These are phyloP conservation scores for Mantis religiosa DNA, from an alignment of 2,888 invertebrate genomes.

Conservation along the genomic window DNA sequence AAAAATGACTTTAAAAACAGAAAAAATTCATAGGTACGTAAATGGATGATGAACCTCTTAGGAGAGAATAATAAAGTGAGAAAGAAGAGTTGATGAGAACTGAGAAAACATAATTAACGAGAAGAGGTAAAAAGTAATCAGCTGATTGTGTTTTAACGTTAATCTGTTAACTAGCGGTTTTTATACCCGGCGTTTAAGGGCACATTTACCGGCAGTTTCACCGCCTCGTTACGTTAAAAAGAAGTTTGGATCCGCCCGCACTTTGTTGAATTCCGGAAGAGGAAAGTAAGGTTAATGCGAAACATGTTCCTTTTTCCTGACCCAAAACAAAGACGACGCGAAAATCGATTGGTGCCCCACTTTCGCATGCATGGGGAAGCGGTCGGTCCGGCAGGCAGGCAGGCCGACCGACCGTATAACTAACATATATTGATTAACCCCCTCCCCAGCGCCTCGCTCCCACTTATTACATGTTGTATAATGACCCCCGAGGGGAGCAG, in stretches of 20 bases:
- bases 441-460: neutral
- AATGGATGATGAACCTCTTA: neutral
- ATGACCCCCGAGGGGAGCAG: neutral
- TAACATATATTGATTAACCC: slow-evolving; percentile 5
- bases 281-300: neutral
- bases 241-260: too few relatives aligned
- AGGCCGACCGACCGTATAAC: neutral
- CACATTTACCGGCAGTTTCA: too few relatives aligned
- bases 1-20: too few relatives aligned
- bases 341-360: neutral
- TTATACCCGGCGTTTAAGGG: too few relatives aligned
- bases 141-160: neutral
- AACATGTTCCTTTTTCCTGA: neutral
- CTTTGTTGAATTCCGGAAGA: neutral
- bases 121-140: neutral
- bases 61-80: neutral
- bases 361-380: neutral
- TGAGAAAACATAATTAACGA: neutral
- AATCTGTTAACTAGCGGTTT: neutral
- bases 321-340: neutral
- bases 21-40: too few relatives aligned
- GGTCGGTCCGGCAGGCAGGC: neutral
- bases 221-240: too few relatives aligned
- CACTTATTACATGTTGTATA: slow-evolving; percentile 15
- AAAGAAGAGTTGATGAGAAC: neutral